Conservation (phyloP, 2,113 vertebrate species). For the Caretta caretta region DNA sequence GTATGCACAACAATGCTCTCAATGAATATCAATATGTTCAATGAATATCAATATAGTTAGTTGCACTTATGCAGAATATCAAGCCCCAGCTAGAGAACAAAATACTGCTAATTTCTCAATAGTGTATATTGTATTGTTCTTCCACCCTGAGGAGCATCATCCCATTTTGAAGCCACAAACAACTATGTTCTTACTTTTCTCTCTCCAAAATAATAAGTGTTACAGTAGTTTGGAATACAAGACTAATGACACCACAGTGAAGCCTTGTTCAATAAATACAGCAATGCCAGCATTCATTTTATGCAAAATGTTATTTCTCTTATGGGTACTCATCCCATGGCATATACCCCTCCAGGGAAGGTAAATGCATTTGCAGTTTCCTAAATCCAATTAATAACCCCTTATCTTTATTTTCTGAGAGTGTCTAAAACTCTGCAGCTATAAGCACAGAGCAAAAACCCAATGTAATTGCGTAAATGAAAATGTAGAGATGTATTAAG, state of each 20-base stretch:
- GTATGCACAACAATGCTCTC: neutral
- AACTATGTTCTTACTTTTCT: conserved; percentile 42
- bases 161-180: neutral
- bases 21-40: neutral
- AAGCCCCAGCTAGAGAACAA: neutral
- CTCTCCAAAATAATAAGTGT: conserved; percentile 51
- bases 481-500: conserved; percentile 61
- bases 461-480: neutral
- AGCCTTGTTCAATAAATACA: conserved; percentile 44
- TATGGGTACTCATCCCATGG: neutral
- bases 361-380: conserved; percentile 52
- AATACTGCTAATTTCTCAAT: neutral
- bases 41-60: neutral
- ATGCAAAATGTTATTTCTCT: conserved; percentile 61
- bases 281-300: conserved; percentile 59
- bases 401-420: conserved; percentile 58
- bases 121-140: neutral
- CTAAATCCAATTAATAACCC: conserved; percentile 66
- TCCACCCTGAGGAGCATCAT: neutral
- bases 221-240: conserved; percentile 14
- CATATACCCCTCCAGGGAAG: conserved; percentile 45
- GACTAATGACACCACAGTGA: conserved; percentile 63
- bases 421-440: conserved; percentile 17
- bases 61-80: neutral
- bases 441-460: neutral